Percentiles rank a stretch among this genome's conserved stretches.
Evolutionary conservation across 2,888 invertebrate genomes (phyloP).

Genomic region (Tribolium freemani): DNA sequence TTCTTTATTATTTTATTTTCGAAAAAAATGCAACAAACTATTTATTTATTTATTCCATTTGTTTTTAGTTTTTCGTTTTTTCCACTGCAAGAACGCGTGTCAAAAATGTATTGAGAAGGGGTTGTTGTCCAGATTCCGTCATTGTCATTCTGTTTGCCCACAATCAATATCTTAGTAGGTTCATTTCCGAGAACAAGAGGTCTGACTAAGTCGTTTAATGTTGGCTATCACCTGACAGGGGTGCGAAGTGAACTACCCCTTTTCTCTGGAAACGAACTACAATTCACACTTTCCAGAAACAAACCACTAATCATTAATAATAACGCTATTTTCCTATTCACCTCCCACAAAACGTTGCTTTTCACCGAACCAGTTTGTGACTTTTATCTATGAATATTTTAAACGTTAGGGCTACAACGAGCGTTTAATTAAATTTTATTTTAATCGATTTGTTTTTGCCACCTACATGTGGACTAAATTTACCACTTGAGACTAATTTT

Average conservation of each 20-base stretch:
- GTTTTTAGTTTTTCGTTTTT: too few relatives aligned
- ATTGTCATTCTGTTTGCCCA: constrained; percentile 53
- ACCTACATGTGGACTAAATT: constrained; percentile 31
- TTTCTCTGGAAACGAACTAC: constrained; percentile 42
- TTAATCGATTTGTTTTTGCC: constrained; percentile 33
- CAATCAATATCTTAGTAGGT: constrained; percentile 56
- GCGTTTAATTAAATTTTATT: constrained; percentile 13
- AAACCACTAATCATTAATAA: constrained; percentile 43
- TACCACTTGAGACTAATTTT: constrained; percentile 24
- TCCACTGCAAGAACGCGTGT: neutral
- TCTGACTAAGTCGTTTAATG: constrained; percentile 44
- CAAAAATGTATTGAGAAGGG: neutral
- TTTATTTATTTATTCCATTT: too few relatives aligned
- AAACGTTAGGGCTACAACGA: neutral
- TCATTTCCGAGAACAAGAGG: constrained; percentile 53
- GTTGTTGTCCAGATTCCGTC: neutral
- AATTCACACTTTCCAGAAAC: constrained; percentile 46
- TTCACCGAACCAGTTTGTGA: constrained; percentile 25
- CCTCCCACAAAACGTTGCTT: constrained; percentile 18
- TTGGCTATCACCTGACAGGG: constrained; percentile 41
- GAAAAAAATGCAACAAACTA: too few relatives aligned
- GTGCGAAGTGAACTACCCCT: constrained; percentile 44
- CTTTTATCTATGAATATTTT: constrained; percentile 22
- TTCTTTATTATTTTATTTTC: too few relatives aligned
- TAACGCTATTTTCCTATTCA: constrained; percentile 36